phyloP scores from a whole-genome alignment of 2,113 vertebrate genomes.

The Scomber colias region DNA sequence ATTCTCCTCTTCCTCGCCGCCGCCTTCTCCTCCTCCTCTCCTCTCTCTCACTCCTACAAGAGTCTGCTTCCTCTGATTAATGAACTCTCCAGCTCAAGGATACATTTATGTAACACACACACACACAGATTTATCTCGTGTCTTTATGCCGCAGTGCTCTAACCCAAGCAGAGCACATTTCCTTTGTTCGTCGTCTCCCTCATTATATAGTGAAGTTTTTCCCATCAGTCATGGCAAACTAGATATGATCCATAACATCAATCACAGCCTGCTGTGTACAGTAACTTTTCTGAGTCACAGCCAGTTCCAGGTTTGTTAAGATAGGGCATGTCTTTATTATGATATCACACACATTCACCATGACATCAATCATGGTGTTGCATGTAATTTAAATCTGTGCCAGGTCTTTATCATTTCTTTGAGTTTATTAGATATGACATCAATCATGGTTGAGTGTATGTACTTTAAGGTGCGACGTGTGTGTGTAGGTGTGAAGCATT shows the following conservation, averaged over 20 bases:
- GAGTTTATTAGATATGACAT: conserved; percentile 22
- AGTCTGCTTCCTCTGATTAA: conserved; percentile 58
- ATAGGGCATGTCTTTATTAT: conserved; percentile 16
- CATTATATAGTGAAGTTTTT: conserved; percentile 50
- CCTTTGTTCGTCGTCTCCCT: conserved; percentile 52
- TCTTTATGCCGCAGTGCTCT: conserved; percentile 43
- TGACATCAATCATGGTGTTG: conserved; percentile 24
- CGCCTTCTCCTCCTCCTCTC: not conserved
- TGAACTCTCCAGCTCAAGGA: conserved; percentile 59
- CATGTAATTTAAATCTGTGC: not conserved
- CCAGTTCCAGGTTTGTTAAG: conserved; percentile 17
- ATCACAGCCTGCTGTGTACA: conserved; percentile 30
- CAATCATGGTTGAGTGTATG: conserved; percentile 2
- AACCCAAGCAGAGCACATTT: conserved; percentile 43
- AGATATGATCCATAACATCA: conserved; percentile 53
- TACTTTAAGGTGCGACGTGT: not conserved
- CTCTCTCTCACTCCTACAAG: conserved; percentile 14
- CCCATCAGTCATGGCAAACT: conserved; percentile 59
- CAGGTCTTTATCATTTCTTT: conserved; percentile 1
- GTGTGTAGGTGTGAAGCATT: not conserved
- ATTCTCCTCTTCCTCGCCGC: not conserved
- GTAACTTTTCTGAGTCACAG: conserved; percentile 27
- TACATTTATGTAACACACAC: conserved; percentile 53
- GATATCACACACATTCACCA: not conserved
- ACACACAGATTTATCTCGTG: conserved; percentile 55